Conservation (phyloP, 1,140 invertebrate genomes). For the Platyscapa corneri region DNA sequence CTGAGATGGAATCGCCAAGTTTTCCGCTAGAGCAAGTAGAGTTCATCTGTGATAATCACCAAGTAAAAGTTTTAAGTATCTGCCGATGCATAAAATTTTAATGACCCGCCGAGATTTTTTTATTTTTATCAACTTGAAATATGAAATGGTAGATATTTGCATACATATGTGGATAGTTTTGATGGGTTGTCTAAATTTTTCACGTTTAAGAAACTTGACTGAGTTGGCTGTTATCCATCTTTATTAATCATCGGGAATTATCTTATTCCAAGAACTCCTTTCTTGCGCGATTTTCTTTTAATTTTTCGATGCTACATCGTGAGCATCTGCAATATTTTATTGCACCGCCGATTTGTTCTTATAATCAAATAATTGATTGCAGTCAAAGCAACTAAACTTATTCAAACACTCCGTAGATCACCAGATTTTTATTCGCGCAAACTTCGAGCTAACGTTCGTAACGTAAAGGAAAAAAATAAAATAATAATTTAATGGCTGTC, state of each 20-base stretch:
- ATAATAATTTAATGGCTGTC: too few relatives aligned
- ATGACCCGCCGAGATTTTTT: conserved; percentile 14
- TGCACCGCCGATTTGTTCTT: too few relatives aligned
- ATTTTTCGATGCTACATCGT: too few relatives aligned
- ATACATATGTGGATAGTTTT: not conserved
- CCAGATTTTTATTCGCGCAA: too few relatives aligned
- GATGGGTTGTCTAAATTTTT: not conserved
- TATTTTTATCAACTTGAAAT: not conserved
- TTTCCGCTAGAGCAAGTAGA: conserved; percentile 3
- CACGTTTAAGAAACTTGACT: not conserved
- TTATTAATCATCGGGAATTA: not conserved
- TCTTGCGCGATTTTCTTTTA: too few relatives aligned
- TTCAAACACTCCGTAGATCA: too few relatives aligned
- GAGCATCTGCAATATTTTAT: too few relatives aligned
- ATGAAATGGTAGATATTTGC: not conserved
- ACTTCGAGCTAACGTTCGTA: too few relatives aligned
- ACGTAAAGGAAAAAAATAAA: too few relatives aligned
- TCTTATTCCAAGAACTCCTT: too few relatives aligned
- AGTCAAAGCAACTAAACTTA: too few relatives aligned
- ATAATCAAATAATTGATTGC: too few relatives aligned
- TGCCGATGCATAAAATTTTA: conserved; percentile 42
- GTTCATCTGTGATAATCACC: conserved; percentile 39
- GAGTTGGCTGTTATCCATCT: not conserved
- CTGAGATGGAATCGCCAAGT: conserved; percentile 34
- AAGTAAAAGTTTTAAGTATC: conserved; percentile 35